Base-by-base conservation (phyloP, 2,113 vertebrate species). In the Pelecanoides urinatrix region DNA sequence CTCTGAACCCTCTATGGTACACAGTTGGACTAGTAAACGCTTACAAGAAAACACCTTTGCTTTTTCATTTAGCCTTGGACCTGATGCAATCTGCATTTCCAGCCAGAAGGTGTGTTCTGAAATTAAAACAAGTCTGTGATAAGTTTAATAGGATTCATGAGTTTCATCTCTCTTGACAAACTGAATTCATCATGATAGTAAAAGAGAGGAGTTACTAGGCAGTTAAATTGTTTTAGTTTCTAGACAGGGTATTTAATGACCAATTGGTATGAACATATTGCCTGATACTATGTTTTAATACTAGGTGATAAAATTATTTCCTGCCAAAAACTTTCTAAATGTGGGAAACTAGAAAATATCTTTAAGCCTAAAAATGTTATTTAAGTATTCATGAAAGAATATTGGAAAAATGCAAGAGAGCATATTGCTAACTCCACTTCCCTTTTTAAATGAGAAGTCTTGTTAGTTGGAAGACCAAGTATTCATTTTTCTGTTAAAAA, bases 141-240 rank as follows among this genome's bases (percentile, higher is more conserved):
- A 73, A 52, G 8, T 91, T 84, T 89, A 80, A 78, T 87, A 32
- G 44, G 49, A 84, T 90, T 93, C 36, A 81, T 61, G 52, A 80
- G 61, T 75, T 94, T 92, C 94, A 94, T 94, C 65, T 90, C 63
- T 93, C 52, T 61, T 86, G 94, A 63, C 62, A 89, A 94, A 94
- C 83, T 59, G 53, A 85, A 77, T 87, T 93, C 40, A 40, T 79
- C 49, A 23, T 61, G 68, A 86, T 52, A 81, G 58, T 45, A 75
- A 82, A 90, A 89, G 84, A 67, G 38, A 87, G 53, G 73, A 22
- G 52, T 91, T 91, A 78, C 40, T 15, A 36, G 13, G 53, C 52
- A 84, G 93, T 96, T 78, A 75, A 76, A 58, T 65, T 91, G 45
- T 47, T 93, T 81, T 36, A 52, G 38, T 85, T 88, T 81, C 42